A percentile compares a stretch with the other conserved stretches of the same genome.
These are phyloP conservation scores for Emydoidea blandingii DNA, from an alignment of 2,797 vertebrate genomes.

Conservation along the genomic window DNA sequence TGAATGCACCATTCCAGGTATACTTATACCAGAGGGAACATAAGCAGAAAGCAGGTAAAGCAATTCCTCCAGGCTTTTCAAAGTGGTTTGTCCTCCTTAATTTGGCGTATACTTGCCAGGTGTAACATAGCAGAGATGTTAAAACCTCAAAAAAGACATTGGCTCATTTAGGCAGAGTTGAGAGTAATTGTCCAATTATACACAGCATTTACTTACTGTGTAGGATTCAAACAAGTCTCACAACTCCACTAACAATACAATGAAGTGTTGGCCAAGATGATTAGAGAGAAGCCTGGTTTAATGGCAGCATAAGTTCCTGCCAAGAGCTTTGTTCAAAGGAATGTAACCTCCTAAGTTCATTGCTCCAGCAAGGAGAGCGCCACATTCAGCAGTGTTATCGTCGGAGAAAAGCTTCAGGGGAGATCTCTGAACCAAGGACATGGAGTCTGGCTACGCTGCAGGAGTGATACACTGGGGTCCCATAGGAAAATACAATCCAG, in stretches of 20 bases:
- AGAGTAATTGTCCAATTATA: background rate
- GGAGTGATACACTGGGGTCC: background rate
- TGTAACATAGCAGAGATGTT: background rate
- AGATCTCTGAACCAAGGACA: background rate
- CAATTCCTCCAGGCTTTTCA: background rate
- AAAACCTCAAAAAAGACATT: background rate
- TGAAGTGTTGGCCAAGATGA: background rate
- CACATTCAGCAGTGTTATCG: background rate
- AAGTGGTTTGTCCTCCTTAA: background rate
- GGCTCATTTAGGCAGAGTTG: background rate
- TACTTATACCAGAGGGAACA: background rate
- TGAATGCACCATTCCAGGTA: background rate
- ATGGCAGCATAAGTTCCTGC: background rate
- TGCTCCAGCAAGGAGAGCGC: background rate
- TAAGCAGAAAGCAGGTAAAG: background rate
- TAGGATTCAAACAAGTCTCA: background rate
- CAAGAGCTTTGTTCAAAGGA: background rate
- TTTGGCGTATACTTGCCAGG: background rate
- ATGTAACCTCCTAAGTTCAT: background rate
- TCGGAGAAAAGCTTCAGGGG: background rate
- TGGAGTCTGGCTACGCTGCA: background rate
- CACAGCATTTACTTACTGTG: accelerated
- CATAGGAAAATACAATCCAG: background rate
- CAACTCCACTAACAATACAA: background rate
- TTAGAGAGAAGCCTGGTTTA: accelerated